These are phyloP conservation scores for Archips xylosteana DNA, from an alignment of 2,888 invertebrate species.

Conservation along the genomic window DNA sequence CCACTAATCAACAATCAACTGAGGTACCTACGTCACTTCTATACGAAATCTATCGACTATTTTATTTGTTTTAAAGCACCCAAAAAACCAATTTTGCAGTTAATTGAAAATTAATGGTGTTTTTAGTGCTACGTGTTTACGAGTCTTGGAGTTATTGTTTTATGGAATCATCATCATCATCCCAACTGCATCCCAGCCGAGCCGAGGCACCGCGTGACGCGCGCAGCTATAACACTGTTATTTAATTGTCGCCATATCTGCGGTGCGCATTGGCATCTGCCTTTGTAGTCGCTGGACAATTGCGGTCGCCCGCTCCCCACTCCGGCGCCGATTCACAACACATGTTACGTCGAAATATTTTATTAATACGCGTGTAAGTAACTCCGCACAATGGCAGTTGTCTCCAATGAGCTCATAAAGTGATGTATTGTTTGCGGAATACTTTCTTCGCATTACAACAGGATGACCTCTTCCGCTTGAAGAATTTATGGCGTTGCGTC, in stretches of 20 bases:
- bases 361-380: not conserved
- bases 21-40: too few relatives aligned
- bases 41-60: too few relatives aligned
- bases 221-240: not conserved
- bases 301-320: conserved; percentile 1
- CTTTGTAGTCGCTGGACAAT: not conserved
- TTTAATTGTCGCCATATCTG: not conserved
- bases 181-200: too few relatives aligned
- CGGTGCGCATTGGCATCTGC: not conserved
- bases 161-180: too few relatives aligned
- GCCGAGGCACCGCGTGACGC: too few relatives aligned
- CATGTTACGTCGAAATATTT: not conserved
- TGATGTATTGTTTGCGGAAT: conserved; percentile 3
- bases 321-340: not conserved
- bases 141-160: too few relatives aligned
- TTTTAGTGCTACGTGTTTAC: too few relatives aligned
- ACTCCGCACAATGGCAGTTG: not conserved
- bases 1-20: too few relatives aligned
- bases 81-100: too few relatives aligned
- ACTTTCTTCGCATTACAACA: conserved; percentile 1
- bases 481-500: not conserved
- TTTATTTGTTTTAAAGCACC: too few relatives aligned
- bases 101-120: too few relatives aligned
- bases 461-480: conserved; percentile 6
- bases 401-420: not conserved